These are phyloP conservation scores for Fragum sueziense DNA, from an alignment of 2,888 invertebrate genomes.

Conservation along the genomic window DNA sequence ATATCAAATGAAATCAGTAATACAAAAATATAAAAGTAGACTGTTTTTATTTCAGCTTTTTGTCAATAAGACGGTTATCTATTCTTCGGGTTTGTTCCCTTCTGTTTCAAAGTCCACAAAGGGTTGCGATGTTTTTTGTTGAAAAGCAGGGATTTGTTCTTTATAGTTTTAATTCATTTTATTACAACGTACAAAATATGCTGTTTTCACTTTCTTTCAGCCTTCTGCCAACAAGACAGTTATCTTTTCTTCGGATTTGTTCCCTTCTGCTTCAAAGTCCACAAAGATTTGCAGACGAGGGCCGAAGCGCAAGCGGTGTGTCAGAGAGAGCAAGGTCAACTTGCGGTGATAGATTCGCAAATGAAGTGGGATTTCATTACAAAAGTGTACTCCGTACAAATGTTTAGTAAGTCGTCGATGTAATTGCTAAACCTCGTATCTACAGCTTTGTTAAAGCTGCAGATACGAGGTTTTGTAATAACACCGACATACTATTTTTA, in stretches of 20 bases:
- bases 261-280: constrained; percentile 6
- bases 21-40: no score
- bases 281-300: neutral
- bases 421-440: no score
- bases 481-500: no score
- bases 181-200: no score
- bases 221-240: neutral
- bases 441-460: no score
- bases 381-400: neutral
- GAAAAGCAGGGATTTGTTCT: no score
- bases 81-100: constrained; percentile 5
- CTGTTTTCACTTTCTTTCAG: neutral
- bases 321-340: constrained; percentile 7
- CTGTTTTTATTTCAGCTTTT: constrained; percentile 1
- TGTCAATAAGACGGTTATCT: constrained; percentile 7
- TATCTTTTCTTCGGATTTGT: constrained; percentile 12
- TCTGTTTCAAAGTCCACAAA: constrained; percentile 6
- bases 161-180: no score
- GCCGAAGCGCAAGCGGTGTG: constrained; percentile 1
- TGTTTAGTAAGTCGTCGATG: constrained; percentile 1
- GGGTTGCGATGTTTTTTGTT: no score
- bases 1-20: no score
- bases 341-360: constrained; percentile 5
- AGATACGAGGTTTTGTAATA: no score
- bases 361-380: constrained; percentile 13